A percentile compares a stretch with the other conserved stretches of the same genome.
phyloP scores from a whole-genome alignment of 2,113 vertebrate species.

The Dryoscopus gambensis region DNA sequence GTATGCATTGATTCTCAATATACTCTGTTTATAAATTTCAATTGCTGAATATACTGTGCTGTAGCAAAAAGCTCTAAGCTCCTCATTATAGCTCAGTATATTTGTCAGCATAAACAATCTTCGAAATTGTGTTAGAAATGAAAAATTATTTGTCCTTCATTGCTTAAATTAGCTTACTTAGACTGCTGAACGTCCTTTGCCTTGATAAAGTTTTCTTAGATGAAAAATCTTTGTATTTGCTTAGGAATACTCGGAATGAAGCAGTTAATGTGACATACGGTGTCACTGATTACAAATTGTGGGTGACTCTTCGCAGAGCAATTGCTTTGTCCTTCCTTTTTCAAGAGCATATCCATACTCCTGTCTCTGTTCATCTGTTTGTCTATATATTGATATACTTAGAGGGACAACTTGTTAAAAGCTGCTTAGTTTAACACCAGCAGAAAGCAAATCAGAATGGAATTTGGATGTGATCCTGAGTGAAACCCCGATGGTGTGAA shows the following conservation, averaged over 20 bases:
- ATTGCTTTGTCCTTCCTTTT: background rate
- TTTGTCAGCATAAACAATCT: background rate
- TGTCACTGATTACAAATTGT: background rate
- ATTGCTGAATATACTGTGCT: background rate
- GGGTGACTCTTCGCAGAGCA: background rate
- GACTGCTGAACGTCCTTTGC: background rate
- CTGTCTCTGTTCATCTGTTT: background rate
- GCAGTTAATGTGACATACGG: background rate
- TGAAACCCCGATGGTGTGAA: background rate
- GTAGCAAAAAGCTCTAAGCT: background rate
- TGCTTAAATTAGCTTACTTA: background rate
- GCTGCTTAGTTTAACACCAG: background rate
- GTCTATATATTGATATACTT: background rate
- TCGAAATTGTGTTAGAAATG: background rate
- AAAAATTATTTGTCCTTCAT: background rate
- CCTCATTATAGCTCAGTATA: background rate
- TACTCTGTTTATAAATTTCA: background rate
- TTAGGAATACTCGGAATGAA: background rate
- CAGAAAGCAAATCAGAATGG: background rate
- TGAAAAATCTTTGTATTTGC: background rate
- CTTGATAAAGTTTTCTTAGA: background rate
- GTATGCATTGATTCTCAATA: background rate
- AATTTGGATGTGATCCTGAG: background rate
- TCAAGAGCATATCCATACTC: background rate
- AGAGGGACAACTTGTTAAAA: background rate